Conservation (phyloP, 2,113 vertebrate species). For the Syngnathoides biaculeatus region DNA sequence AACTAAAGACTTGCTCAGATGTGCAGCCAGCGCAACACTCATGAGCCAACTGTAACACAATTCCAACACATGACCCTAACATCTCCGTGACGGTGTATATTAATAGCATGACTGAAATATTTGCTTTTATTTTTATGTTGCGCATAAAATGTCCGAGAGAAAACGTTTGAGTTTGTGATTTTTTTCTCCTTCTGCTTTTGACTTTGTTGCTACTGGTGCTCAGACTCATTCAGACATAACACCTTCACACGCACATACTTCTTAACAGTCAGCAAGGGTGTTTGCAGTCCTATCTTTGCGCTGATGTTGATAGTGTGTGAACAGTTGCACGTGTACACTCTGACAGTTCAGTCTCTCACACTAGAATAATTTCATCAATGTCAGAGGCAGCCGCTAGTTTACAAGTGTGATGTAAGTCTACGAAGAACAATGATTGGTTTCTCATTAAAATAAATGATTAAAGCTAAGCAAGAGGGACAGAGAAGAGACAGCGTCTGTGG, state of each 20-base stretch:
- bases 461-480: neutral
- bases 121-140: neutral
- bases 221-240: neutral
- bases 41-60: constrained; percentile 2
- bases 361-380: neutral
- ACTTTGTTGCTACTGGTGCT: neutral
- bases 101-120: neutral
- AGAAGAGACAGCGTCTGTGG: too few species aligned
- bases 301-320: constrained; percentile 48
- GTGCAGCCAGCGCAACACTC: neutral
- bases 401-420: neutral
- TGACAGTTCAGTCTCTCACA: constrained; percentile 15
- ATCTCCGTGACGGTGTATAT: neutral
- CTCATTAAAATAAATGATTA: neutral
- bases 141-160: constrained; percentile 13
- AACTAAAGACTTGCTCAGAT: constrained; percentile 8
- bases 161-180: neutral
- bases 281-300: constrained; percentile 26
- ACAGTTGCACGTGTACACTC: constrained; percentile 48
- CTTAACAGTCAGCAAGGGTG: constrained; percentile 15
- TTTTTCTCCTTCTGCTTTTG: neutral
- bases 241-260: neutral
- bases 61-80: neutral
- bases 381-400: neutral
- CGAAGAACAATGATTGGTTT: neutral